These are phyloP conservation scores for Abramis brama DNA, from an alignment of 2,113 vertebrate genomes.

Conservation along the genomic window DNA sequence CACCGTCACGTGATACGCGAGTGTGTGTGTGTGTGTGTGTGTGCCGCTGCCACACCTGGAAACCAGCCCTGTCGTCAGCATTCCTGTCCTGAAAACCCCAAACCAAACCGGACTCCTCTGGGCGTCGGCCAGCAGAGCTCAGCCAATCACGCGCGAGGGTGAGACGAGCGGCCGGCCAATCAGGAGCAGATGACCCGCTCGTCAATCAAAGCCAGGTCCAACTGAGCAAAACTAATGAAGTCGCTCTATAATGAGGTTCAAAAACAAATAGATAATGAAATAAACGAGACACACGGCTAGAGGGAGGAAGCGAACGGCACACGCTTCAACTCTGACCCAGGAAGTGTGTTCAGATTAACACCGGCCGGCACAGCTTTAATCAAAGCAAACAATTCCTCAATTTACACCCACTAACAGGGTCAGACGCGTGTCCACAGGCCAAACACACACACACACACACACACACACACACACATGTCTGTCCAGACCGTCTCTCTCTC, in stretches of 20 bases:
- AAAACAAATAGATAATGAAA: slow-evolving; percentile 55
- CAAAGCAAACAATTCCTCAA: slow-evolving; percentile 75
- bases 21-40: background rate
- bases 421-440: slow-evolving; percentile 66
- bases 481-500: slow-evolving; percentile 68
- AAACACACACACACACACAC: slow-evolving; percentile 56
- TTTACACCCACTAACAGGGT: slow-evolving; percentile 70
- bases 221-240: slow-evolving; percentile 66
- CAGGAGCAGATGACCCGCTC: slow-evolving; percentile 49
- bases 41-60: slow-evolving; percentile 80
- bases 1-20: background rate
- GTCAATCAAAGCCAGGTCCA: slow-evolving; percentile 32
- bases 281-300: background rate
- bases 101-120: slow-evolving; percentile 79
- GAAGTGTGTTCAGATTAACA: slow-evolving; percentile 74
- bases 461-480: slow-evolving; percentile 28
- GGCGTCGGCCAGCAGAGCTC: slow-evolving; percentile 56
- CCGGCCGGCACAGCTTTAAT: slow-evolving; percentile 68
- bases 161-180: slow-evolving; percentile 69
- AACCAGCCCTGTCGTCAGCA: slow-evolving; percentile 78
- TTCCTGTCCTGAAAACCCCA: slow-evolving; percentile 81
- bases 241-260: slow-evolving; percentile 62
- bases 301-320: slow-evolving; percentile 44
- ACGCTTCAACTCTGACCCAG: slow-evolving; percentile 68
- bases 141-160: slow-evolving; percentile 65